Conservation (phyloP, 2,113 vertebrate genomes). For the Pundamilia nyererei region DNA sequence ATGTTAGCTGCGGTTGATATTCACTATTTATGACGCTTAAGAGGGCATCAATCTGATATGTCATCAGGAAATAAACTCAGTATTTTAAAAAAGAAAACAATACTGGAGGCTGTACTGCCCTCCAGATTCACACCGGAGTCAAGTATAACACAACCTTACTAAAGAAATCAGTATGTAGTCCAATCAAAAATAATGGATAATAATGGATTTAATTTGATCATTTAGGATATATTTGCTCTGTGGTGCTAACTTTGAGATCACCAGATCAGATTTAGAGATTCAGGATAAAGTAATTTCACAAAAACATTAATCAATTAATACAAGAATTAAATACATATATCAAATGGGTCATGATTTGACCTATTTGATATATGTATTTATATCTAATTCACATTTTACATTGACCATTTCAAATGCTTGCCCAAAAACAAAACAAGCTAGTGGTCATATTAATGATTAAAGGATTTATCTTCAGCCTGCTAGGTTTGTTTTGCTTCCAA, state of each 20-base stretch:
- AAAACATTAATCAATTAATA: background rate
- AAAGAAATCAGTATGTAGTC: background rate
- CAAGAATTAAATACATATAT: accelerated
- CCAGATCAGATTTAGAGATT: background rate
- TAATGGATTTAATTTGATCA: background rate
- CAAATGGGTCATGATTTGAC: too few relatives aligned
- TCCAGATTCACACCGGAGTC: accelerated
- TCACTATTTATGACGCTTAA: accelerated
- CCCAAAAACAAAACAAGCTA: accelerated
- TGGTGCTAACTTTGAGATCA: accelerated
- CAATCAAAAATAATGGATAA: background rate
- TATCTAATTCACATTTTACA: background rate
- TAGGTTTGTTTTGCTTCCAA: background rate
- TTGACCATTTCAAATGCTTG: background rate
- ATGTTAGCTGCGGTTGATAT: background rate
- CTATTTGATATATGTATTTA: too few relatives aligned
- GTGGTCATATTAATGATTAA: background rate
- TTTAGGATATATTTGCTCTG: background rate
- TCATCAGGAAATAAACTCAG: background rate
- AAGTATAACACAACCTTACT: background rate
- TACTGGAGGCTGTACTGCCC: background rate
- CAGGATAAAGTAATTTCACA: background rate
- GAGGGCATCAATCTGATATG: background rate
- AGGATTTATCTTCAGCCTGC: background rate
- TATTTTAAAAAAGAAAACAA: background rate